Percentiles rank a stretch among this genome's conserved stretches.
These are phyloP conservation scores for Andrena bucephala DNA, from an alignment of 2,888 invertebrate genomes.

Conservation along the genomic window DNA sequence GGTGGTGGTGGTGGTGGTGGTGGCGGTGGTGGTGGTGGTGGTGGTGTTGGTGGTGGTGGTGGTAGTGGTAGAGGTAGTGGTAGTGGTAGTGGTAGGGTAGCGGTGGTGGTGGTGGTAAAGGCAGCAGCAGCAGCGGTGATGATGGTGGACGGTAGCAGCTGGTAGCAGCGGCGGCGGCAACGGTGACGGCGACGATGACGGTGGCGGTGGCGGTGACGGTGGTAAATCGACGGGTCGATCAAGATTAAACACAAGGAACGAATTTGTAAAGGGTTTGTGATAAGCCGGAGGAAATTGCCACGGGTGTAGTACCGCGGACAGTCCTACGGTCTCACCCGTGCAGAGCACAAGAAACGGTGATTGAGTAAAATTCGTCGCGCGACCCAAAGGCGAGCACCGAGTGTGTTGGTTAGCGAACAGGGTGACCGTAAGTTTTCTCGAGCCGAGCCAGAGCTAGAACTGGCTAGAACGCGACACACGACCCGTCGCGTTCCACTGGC, in stretches of 20 bases:
- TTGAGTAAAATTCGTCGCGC: constrained; percentile 17
- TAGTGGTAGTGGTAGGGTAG: not conserved
- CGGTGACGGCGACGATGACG: not conserved
- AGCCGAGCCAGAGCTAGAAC: constrained; percentile 29
- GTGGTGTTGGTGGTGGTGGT: too few relatives aligned
- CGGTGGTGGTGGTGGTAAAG: not conserved
- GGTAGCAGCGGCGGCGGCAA: not conserved
- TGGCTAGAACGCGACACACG: constrained; percentile 41
- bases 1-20: not conserved
- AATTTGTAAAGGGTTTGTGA: not conserved
- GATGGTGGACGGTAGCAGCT: constrained; percentile 1
- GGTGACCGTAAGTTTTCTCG: constrained; percentile 36
- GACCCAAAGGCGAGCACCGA: constrained; percentile 3
- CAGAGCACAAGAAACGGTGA: constrained; percentile 19
- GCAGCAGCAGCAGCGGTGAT: constrained; percentile 12
- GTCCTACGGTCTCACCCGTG: constrained; percentile 15
- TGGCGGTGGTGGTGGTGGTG: not conserved
- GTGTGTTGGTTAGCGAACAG: constrained; percentile 20
- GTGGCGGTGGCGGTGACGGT: constrained; percentile 23
- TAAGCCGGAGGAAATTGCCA: constrained; percentile 12
- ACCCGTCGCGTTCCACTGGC: constrained; percentile 67
- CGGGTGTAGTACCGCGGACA: not conserved
- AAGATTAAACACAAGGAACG: constrained; percentile 32
- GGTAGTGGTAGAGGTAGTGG: too few relatives aligned
- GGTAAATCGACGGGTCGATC: constrained; percentile 28